Conservation (phyloP, 2,797 vertebrate genomes). For the Sebastes steindachneri region DNA sequence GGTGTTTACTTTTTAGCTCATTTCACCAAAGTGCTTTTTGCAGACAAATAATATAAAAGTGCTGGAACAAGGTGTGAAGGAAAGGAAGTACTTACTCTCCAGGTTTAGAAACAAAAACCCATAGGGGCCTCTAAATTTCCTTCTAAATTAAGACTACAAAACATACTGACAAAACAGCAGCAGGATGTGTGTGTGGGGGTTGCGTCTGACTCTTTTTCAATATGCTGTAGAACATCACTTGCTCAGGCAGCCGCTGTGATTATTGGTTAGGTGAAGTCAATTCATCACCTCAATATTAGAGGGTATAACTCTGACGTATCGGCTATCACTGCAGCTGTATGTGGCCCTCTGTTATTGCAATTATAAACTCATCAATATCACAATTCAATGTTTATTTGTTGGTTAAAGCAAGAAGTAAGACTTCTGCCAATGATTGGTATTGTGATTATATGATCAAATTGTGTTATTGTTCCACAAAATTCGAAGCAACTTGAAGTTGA, state of each 20-base stretch:
- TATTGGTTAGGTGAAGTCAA: constrained; percentile 22
- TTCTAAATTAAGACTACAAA: constrained; percentile 37
- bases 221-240: not conserved
- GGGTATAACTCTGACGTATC: not conserved
- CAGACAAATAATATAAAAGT: constrained; percentile 28
- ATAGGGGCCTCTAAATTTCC: constrained; percentile 6
- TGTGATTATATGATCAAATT: not conserved
- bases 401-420: not conserved
- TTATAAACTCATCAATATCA: not conserved
- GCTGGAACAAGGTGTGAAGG: constrained; percentile 2
- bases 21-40: constrained; percentile 18
- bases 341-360: not conserved
- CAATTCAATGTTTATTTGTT: constrained; percentile 1
- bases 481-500: not conserved
- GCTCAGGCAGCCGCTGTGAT: not conserved
- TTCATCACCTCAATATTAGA: constrained; percentile 17
- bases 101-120: constrained; percentile 28
- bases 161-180: constrained; percentile 9
- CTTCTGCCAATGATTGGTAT: not conserved
- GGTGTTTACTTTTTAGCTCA: constrained; percentile 44
- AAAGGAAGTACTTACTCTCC: constrained; percentile 16
- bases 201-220: constrained; percentile 5
- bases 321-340: not conserved
- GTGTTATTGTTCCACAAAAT: not conserved
- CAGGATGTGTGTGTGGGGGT: not conserved